Evolutionary conservation across 1,140 invertebrate species (phyloP).

Genomic region (Temnothorax nylanderi): DNA sequence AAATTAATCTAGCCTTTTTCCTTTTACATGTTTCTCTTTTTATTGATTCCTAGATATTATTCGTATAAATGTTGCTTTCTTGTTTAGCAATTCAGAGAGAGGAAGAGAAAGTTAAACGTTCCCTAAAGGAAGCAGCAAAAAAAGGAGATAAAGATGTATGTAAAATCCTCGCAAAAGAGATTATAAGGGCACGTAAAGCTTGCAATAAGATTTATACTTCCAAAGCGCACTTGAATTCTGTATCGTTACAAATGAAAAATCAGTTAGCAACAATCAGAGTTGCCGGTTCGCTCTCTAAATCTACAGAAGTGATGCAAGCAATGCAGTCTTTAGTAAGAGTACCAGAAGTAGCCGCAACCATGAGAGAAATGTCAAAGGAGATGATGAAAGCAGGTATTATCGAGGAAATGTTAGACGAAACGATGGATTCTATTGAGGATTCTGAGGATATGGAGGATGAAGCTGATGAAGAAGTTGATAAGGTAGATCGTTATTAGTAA

Average conservation of each 20-base stretch:
- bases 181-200: constrained; percentile 95
- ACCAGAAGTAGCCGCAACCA: constrained; percentile 97
- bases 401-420: constrained; percentile 96
- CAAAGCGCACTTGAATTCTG: constrained; percentile 99
- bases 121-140: constrained; percentile 98
- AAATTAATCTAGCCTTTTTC: neutral
- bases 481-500: constrained; percentile 85
- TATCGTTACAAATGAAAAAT: constrained; percentile 99
- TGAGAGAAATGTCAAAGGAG: constrained; percentile 99
- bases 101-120: constrained; percentile 98
- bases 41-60: neutral
- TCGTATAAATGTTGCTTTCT: constrained; percentile 1
- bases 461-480: constrained; percentile 97
- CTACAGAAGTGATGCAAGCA: constrained; percentile 98
- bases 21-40: neutral
- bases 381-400: constrained; percentile 98
- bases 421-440: constrained; percentile 96
- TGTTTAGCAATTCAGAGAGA: constrained; percentile 95
- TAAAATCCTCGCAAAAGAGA: constrained; percentile 97
- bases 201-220: constrained; percentile 96
- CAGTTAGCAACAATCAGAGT: constrained; percentile 97
- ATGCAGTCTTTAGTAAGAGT: constrained; percentile 97
- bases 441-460: constrained; percentile 96
- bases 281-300: constrained; percentile 96
- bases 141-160: constrained; percentile 98